phyloP scores from a whole-genome alignment of 2,113 vertebrate species.

The Lagopus leucura region DNA sequence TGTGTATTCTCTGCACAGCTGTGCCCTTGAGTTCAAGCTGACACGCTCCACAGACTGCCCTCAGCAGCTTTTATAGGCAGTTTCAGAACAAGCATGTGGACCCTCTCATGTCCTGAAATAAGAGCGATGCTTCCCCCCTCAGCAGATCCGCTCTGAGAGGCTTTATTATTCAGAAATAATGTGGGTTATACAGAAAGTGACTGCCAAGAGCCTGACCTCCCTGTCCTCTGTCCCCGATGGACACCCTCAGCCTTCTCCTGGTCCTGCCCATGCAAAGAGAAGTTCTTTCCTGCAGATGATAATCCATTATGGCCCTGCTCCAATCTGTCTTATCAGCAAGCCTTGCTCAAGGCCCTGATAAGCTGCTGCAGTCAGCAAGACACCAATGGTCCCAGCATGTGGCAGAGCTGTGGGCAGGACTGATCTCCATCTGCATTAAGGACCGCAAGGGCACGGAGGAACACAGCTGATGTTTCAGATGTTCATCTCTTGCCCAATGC shows the following conservation, averaged over 20 bases:
- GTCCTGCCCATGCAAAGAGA: background rate
- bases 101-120: background rate
- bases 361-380: background rate
- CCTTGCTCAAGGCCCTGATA: background rate
- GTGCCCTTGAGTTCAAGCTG: background rate
- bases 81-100: background rate
- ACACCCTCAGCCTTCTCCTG: background rate
- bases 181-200: background rate
- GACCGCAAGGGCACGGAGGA: accelerated
- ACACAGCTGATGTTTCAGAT: background rate
- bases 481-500: background rate
- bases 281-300: background rate
- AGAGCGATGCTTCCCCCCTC: background rate
- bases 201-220: background rate
- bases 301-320: background rate
- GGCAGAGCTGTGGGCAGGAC: background rate
- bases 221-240: background rate
- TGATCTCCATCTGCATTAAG: background rate
- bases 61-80: background rate
- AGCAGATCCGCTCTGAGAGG: background rate
- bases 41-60: background rate
- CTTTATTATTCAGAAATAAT: background rate
- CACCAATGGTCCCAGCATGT: accelerated
- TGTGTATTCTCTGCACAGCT: background rate
- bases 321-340: background rate